phyloP scores from a whole-genome alignment of 2,113 vertebrate genomes.

The Rallus limicola region DNA sequence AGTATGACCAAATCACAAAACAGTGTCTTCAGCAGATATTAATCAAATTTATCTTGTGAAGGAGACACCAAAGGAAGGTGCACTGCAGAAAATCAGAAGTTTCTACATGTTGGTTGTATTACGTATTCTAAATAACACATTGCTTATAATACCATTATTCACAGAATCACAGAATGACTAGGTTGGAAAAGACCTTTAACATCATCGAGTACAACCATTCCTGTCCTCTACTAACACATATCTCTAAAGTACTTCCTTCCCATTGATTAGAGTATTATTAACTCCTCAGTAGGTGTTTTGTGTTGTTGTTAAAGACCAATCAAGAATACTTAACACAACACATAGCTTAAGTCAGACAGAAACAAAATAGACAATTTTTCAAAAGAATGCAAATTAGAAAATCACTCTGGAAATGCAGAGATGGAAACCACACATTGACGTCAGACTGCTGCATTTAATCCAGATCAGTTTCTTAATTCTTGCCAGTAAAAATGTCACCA shows the following conservation, averaged over 20 bases:
- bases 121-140: background rate
- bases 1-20: background rate
- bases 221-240: too few species aligned
- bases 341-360: background rate
- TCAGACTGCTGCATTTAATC: background rate
- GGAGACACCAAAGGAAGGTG: background rate
- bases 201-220: too few species aligned
- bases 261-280: background rate
- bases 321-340: background rate
- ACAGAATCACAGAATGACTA: too few species aligned
- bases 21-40: background rate
- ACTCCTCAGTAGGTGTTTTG: background rate
- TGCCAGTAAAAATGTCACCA: background rate
- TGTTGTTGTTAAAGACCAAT: background rate
- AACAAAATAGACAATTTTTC: background rate
- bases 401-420: background rate
- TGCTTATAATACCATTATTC: background rate
- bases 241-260: background rate
- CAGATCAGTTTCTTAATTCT: background rate
- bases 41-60: background rate
- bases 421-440: accelerated
- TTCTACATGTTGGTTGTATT: background rate
- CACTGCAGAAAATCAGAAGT: background rate
- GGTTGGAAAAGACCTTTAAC: too few species aligned
- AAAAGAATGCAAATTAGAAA: background rate